Percentiles rank a stretch among this genome's conserved stretches.
phyloP scores from a whole-genome alignment of 2,113 vertebrate species.

The Clarias macrocephalus region DNA sequence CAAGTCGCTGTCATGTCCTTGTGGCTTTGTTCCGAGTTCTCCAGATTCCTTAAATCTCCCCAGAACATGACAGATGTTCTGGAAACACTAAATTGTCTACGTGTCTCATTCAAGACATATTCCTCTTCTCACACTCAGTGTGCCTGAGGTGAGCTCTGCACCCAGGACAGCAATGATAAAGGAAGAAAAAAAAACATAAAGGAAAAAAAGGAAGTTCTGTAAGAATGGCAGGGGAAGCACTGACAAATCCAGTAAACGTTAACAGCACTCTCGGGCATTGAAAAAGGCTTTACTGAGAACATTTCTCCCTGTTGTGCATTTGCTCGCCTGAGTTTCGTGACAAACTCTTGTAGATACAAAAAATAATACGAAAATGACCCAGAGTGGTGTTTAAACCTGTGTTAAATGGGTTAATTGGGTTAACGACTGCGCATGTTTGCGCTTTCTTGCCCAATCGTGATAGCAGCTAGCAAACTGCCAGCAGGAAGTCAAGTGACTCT shows the following conservation, averaged over 20 bases:
- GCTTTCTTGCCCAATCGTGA: constrained; percentile 21
- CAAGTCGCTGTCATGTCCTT: neutral
- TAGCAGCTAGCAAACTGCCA: constrained; percentile 32
- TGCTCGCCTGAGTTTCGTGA: neutral
- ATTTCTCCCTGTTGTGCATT: neutral
- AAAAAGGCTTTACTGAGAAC: neutral
- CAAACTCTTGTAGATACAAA: neutral
- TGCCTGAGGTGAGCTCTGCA: neutral
- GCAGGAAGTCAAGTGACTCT: constrained; percentile 55
- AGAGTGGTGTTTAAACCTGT: neutral
- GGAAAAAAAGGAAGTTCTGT: neutral
- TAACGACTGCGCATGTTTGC: constrained; percentile 19
- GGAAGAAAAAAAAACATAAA: neutral
- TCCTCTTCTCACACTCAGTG: neutral
- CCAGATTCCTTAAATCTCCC: neutral
- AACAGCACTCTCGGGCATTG: neutral
- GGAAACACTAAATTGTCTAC: neutral
- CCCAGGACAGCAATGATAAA: neutral
- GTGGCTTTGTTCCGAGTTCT: neutral
- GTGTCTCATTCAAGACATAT: neutral
- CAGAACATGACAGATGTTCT: neutral
- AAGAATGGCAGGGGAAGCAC: constrained; percentile 1
- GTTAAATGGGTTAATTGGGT: neutral
- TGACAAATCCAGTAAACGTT: neutral
- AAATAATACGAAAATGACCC: no score